Conservation (phyloP, 2,113 vertebrate species). For the Syngnathoides biaculeatus region DNA sequence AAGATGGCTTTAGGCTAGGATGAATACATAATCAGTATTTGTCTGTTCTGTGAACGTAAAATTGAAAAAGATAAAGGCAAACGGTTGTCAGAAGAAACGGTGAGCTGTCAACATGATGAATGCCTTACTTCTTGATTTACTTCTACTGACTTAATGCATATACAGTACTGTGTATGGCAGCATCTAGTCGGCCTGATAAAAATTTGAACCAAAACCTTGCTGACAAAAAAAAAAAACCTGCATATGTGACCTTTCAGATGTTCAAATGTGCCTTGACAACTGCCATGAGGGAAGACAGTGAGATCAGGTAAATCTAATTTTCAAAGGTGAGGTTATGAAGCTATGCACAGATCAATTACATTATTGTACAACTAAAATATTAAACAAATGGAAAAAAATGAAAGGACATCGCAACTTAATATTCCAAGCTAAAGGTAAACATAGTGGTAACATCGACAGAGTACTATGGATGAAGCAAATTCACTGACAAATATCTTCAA, state of each 20-base stretch:
- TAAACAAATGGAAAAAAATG: too few species aligned
- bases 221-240: background rate
- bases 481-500: too few species aligned
- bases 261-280: background rate
- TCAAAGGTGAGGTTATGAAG: too few species aligned
- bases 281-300: too few species aligned
- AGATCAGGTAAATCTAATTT: too few species aligned
- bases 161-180: background rate
- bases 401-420: too few species aligned
- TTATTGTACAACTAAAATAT: too few species aligned
- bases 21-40: background rate
- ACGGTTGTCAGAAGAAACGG: background rate
- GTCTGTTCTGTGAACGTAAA: background rate
- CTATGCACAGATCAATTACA: too few species aligned
- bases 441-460: too few species aligned
- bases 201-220: background rate
- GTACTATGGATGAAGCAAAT: too few species aligned
- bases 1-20: slow-evolving; percentile 1
- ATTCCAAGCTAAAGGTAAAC: too few species aligned
- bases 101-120: slow-evolving; percentile 2
- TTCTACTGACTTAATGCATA: background rate
- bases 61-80: background rate
- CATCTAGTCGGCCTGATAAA: background rate
- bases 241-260: background rate
- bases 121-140: background rate